Evolutionary conservation across 2,888 invertebrate species (phyloP).

Genomic region (Crossocerus cetratus): DNA sequence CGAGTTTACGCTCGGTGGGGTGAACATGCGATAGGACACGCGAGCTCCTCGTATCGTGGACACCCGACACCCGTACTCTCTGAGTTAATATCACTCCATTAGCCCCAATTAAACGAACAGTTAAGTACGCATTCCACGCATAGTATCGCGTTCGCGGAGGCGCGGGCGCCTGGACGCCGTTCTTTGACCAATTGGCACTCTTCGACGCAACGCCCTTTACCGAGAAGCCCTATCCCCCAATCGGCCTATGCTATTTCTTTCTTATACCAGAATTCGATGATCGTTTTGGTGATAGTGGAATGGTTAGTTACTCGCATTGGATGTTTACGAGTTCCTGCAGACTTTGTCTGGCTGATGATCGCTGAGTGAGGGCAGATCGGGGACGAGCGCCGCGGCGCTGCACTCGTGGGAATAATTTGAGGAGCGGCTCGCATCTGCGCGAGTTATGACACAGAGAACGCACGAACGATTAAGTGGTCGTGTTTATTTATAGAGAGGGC

Average conservation of each 20-base stretch:
- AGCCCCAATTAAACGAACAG: slow-evolving; percentile 73
- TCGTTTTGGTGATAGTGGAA: no score
- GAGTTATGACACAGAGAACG: slow-evolving; percentile 61
- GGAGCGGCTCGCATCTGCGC: slow-evolving; percentile 65
- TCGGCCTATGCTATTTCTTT: no score
- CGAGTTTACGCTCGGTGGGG: background rate
- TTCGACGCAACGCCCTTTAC: no score
- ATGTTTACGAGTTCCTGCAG: no score
- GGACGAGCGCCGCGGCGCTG: slow-evolving; percentile 32
- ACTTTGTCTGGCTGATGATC: no score
- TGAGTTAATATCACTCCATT: slow-evolving; percentile 71
- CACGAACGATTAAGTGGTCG: slow-evolving; percentile 69
- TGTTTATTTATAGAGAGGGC: slow-evolving; percentile 74
- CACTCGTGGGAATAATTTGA: slow-evolving; percentile 69
- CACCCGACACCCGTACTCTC: slow-evolving; percentile 65
- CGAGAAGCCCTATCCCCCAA: no score
- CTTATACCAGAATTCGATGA: no score
- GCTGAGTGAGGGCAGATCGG: no score
- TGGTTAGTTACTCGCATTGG: no score
- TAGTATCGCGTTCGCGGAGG: slow-evolving; percentile 54
- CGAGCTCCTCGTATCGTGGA: background rate
- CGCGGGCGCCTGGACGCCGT: slow-evolving; percentile 18
- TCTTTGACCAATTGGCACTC: no score
- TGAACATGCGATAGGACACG: background rate
- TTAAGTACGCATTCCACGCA: slow-evolving; percentile 70